These are phyloP conservation scores for Corythaeola cristata DNA, from an alignment of 2,113 vertebrate genomes.

Conservation along the genomic window DNA sequence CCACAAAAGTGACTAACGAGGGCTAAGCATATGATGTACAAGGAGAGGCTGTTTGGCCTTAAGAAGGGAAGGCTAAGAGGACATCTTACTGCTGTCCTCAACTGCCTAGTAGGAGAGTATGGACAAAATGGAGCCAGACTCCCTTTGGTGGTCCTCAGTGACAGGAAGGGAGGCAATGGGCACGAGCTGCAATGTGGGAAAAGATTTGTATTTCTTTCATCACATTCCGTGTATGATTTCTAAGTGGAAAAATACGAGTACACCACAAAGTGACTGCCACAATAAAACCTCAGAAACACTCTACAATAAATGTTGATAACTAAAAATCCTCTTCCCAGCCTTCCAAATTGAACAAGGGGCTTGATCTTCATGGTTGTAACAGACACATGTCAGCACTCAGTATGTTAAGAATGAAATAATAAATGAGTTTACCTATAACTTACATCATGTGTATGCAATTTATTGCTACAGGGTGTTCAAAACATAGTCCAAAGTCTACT, in stretches of 20 bases:
- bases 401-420: neutral
- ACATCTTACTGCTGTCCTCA: neutral
- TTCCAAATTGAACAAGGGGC: fast-evolving
- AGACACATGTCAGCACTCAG: neutral
- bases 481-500: neutral
- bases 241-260: neutral
- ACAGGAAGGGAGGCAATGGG: neutral
- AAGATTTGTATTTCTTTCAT: neutral
- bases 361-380: neutral
- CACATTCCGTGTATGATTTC: neutral
- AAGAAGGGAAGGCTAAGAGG: neutral
- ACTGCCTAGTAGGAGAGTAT: neutral
- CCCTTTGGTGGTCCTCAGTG: neutral
- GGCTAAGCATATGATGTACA: neutral
- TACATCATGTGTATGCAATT: neutral
- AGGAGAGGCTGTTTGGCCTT: neutral
- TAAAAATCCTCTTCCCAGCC: neutral
- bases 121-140: neutral
- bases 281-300: neutral
- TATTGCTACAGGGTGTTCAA: neutral
- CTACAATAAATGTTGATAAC: neutral
- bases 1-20: neutral
- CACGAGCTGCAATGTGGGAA: neutral
- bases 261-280: neutral
- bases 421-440: neutral